phyloP scores from a whole-genome alignment of 2,113 vertebrate species.

The Nibea albiflora region DNA sequence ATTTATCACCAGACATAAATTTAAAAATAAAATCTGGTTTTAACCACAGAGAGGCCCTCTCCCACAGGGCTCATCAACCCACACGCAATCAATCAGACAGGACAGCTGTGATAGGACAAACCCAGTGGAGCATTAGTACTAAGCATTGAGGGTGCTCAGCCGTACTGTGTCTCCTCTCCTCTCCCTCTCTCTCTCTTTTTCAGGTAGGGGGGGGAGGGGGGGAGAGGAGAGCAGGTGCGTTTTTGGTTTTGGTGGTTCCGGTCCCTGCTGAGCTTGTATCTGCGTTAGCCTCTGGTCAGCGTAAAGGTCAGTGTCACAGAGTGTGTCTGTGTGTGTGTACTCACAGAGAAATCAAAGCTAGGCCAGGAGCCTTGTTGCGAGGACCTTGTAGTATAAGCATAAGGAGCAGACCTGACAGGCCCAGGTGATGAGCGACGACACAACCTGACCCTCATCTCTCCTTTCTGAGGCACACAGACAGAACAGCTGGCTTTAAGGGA shows the following conservation, averaged over 20 bases:
- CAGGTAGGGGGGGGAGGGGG: not conserved
- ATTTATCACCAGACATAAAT: constrained; percentile 30
- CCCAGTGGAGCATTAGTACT: constrained; percentile 52
- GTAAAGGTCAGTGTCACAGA: not conserved
- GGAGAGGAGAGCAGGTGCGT: not conserved
- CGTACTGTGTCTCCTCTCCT: not conserved
- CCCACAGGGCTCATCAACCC: constrained; percentile 35
- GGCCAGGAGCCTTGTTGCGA: constrained; percentile 3
- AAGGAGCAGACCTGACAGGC: constrained; percentile 8
- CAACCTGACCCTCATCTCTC: constrained; percentile 8
- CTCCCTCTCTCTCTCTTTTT: not conserved
- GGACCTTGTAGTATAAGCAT: not conserved
- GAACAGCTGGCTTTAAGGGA: not conserved
- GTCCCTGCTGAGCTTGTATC: constrained; percentile 31
- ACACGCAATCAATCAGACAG: constrained; percentile 40
- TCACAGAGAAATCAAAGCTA: constrained; percentile 22
- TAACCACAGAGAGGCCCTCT: constrained; percentile 16
- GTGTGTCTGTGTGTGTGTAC: constrained; percentile 12
- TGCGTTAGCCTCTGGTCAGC: not conserved
- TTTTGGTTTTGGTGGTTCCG: constrained; percentile 11
- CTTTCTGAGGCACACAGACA: constrained; percentile 25
- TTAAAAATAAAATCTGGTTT: not conserved
- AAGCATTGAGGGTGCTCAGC: constrained; percentile 46
- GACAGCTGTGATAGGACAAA: constrained; percentile 72
- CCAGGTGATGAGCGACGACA: not conserved